phyloP scores from a whole-genome alignment of 2,888 invertebrate genomes.

The Meloe dianella region DNA sequence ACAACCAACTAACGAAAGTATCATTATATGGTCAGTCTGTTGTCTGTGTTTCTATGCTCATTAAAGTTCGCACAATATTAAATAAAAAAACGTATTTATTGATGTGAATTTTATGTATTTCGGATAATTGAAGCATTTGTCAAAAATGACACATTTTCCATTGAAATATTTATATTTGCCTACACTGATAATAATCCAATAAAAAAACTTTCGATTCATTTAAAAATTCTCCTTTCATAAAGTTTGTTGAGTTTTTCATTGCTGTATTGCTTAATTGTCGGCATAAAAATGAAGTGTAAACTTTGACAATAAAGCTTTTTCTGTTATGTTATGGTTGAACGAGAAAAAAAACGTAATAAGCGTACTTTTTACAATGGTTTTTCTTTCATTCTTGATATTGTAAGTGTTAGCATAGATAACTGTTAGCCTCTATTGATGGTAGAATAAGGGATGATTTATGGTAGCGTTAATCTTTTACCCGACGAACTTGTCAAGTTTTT shows the following conservation, averaged over 20 bases:
- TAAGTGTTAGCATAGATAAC: no score
- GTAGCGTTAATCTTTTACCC: constrained; percentile 23
- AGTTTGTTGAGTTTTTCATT: neutral
- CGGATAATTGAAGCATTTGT: neutral
- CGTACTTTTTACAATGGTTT: constrained; percentile 13
- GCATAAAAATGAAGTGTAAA: neutral
- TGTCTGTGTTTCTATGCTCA: no score
- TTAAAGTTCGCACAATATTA: no score
- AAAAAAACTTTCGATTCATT: neutral
- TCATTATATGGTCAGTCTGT: no score
- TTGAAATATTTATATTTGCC: neutral
- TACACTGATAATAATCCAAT: neutral
- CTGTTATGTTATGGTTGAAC: neutral
- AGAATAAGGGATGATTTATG: constrained; percentile 23
- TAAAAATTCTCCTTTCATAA: neutral
- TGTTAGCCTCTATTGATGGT: neutral
- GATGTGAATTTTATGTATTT: neutral
- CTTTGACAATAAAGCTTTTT: neutral
- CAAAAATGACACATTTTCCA: no score
- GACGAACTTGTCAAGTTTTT: constrained; percentile 16
- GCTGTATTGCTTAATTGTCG: neutral
- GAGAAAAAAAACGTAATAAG: neutral
- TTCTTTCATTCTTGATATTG: constrained; percentile 13
- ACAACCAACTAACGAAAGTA: no score
- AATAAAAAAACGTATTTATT: neutral